Base-by-base conservation (phyloP, 2,797 vertebrate genomes). In the Malacoctenus gilli region DNA sequence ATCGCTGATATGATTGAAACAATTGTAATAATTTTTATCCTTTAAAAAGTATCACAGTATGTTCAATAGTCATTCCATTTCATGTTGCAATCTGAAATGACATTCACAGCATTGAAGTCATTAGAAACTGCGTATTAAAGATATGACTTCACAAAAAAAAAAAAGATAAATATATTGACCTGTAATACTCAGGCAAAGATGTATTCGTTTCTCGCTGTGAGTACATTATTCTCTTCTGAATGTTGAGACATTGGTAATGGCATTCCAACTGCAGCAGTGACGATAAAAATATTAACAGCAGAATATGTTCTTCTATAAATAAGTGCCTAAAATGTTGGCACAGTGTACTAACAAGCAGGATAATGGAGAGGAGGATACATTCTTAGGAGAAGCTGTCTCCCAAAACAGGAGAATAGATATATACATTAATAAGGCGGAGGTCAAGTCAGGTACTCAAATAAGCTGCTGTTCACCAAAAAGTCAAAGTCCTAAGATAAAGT, bases 341-440 rank as follows among this genome's bases (percentile, higher is more conserved):
- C 23, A 8, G 13, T 51, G 55, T 56, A 37, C 19, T 60, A 14
- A 40, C 35, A 38, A 72, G 44, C 43, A 59, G 48, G 31, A 74
- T 22, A 31, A 72, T 79, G 38, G 69, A 44, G 40, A 62, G 48
- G 31, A 74, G 38, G 34, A 72, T 80, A 84, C 76, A 83, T 83
- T 75, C 82, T 54, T 11, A 44, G 56, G 49, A 63, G 59, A 79
- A 54, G 59, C 1, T n/a, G 20, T 59, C 44, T 54, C 53, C 42
- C 40, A 59, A 58, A 54, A n/a, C n/a, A 64, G 61, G 34, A 67
- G 48, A 56, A 66, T n/a, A n/a, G n/a, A 82, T 71, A 69, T 50
- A 51, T 70, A 49, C 46, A 21, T 41, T 51, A 19, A 63, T 81
- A 79, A 85, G 82, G 79, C 72, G 39, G 32, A 40, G 60, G 71